Evolutionary conservation across 2,113 vertebrate genomes (phyloP).

Genomic region (Phyllostomus discolor): DNA sequence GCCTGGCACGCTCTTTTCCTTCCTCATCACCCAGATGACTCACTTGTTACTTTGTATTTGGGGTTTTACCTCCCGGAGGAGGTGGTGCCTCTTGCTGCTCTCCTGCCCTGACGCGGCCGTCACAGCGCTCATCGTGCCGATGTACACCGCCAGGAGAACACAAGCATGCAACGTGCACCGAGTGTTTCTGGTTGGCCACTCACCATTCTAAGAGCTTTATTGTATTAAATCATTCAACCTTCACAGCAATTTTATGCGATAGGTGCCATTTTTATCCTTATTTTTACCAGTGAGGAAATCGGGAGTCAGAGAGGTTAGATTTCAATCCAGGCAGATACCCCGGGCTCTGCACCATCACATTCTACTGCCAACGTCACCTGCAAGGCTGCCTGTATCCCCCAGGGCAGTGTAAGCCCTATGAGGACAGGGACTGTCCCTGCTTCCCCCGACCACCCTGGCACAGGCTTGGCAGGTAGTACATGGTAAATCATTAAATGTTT

Average conservation of each 20-base stretch:
- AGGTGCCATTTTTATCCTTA: not conserved
- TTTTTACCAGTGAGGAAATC: not conserved
- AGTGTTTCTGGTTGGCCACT: not conserved
- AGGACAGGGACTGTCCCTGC: not conserved
- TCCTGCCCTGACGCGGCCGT: accelerated
- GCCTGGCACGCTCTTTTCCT: not conserved
- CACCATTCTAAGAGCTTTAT: not conserved
- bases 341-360: not conserved
- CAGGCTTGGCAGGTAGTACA: not conserved
- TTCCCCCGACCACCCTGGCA: not conserved
- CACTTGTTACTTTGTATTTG: not conserved
- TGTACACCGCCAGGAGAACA: not conserved
- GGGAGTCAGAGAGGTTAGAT: not conserved
- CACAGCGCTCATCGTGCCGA: accelerated
- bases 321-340: not conserved
- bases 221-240: not conserved
- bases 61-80: not conserved
- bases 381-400: not conserved
- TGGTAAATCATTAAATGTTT: not conserved
- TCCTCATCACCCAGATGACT: not conserved
- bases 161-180: accelerated
- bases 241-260: not conserved
- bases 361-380: not conserved
- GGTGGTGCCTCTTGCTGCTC: too few species aligned
- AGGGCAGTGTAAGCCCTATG: accelerated